Conservation (phyloP, 2,888 invertebrate genomes). For the Drosophila limbata region DNA sequence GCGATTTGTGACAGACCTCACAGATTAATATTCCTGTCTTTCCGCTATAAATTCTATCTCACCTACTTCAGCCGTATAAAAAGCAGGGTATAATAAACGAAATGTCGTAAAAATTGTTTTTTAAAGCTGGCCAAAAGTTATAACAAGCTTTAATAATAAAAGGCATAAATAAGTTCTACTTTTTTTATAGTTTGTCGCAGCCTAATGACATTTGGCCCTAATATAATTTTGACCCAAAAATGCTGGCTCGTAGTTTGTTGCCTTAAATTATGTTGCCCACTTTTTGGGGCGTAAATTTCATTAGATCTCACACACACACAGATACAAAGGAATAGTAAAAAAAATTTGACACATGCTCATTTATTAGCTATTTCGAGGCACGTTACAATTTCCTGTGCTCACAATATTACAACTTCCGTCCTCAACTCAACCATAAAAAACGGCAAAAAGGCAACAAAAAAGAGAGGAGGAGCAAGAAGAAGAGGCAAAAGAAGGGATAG, state of each 20-base stretch:
- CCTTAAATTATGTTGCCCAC: slow-evolving; percentile 43
- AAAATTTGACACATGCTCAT: slow-evolving; percentile 58
- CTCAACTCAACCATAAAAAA: slow-evolving; percentile 13
- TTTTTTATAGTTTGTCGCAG: slow-evolving; percentile 2
- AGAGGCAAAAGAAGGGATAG: slow-evolving; percentile 55
- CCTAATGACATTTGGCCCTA: slow-evolving; percentile 41
- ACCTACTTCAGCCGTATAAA: neutral
- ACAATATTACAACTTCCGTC: slow-evolving; percentile 42
- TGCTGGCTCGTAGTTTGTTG: slow-evolving; percentile 34
- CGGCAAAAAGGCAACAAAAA: slow-evolving; percentile 22
- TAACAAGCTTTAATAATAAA: slow-evolving; percentile 21
- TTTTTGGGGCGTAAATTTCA: slow-evolving; percentile 58
- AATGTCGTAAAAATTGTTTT: slow-evolving; percentile 23
- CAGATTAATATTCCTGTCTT: too few relatives aligned
- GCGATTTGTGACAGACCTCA: too few relatives aligned
- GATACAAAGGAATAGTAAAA: slow-evolving; percentile 7
- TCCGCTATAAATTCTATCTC: too few relatives aligned
- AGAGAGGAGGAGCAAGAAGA: slow-evolving; percentile 39
- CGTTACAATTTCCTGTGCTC: slow-evolving; percentile 45
- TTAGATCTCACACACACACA: slow-evolving; percentile 29
- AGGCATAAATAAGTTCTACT: slow-evolving; percentile 25
- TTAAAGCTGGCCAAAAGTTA: slow-evolving; percentile 29
- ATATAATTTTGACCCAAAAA: slow-evolving; percentile 50
- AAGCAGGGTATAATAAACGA: neutral
- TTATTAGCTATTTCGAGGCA: slow-evolving; percentile 52